A percentile compares a stretch with the other conserved stretches of the same genome.
These are phyloP conservation scores for Chiloscyllium plagiosum DNA, from an alignment of 2,113 vertebrate genomes.

Conservation along the genomic window DNA sequence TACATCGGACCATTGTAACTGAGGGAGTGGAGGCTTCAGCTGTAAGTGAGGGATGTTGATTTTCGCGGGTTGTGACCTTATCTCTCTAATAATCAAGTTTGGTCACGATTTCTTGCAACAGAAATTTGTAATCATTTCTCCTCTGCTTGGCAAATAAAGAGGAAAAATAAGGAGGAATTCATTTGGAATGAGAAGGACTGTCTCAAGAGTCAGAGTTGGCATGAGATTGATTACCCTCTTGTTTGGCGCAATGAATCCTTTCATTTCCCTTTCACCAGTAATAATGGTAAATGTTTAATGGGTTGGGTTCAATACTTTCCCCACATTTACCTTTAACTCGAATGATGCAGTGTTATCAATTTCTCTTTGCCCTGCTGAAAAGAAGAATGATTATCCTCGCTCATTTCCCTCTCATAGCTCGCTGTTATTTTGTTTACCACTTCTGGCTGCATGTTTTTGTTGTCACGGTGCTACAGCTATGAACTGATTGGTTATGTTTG, in stretches of 20 bases:
- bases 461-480: background rate
- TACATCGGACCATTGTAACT: background rate
- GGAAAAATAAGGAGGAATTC: constrained; percentile 24
- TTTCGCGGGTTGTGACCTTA: background rate
- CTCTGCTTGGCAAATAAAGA: constrained; percentile 9
- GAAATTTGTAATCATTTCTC: background rate
- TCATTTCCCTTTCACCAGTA: constrained; percentile 41
- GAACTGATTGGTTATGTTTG: background rate
- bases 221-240: constrained; percentile 36
- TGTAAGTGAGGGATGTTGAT: no score
- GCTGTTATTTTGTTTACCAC: background rate
- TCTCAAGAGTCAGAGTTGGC: constrained; percentile 11
- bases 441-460: background rate
- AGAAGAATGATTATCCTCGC: constrained; percentile 27
- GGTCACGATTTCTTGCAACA: constrained; percentile 8
- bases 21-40: background rate
- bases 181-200: constrained; percentile 26
- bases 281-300: constrained; percentile 47
- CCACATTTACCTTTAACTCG: constrained; percentile 9
- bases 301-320: constrained; percentile 37
- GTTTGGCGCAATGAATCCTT: constrained; percentile 20
- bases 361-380: constrained; percentile 37
- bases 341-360: constrained; percentile 42
- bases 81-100: background rate
- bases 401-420: background rate